A percentile compares a stretch with the other conserved stretches of the same genome.
phyloP scores from a whole-genome alignment of 2,888 invertebrate species.

The Tipula unca region DNA sequence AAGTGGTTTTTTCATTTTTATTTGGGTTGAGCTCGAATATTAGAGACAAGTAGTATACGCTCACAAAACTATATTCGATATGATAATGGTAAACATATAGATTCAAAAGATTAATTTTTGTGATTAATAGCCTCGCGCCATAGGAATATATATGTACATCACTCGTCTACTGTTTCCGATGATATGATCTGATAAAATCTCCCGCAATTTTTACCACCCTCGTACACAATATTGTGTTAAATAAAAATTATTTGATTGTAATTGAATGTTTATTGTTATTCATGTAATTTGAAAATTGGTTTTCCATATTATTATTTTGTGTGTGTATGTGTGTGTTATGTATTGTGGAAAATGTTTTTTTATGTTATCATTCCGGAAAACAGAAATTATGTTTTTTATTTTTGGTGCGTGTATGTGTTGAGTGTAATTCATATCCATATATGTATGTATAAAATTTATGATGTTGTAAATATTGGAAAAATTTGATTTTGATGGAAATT shows the following conservation, averaged over 20 bases:
- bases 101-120: not conserved
- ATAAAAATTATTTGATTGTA: constrained; percentile 9
- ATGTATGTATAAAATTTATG: not conserved
- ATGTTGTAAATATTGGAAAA: not conserved
- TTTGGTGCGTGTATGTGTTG: not conserved
- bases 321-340: not conserved
- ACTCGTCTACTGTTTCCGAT: not conserved
- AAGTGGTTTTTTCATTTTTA: not conserved
- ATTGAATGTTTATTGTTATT: constrained; percentile 14
- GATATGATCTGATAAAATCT: not conserved
- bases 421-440: not conserved
- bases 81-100: not conserved
- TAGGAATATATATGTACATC: not conserved
- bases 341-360: not conserved
- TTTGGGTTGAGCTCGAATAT: not conserved
- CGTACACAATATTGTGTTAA: not conserved
- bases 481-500: not conserved
- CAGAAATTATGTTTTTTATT: not conserved
- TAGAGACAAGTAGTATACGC: not conserved
- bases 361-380: not conserved
- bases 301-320: not conserved
- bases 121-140: not conserved
- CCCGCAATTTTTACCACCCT: not conserved
- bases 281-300: constrained; percentile 8
- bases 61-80: not conserved